Base-by-base conservation (phyloP, 2,113 vertebrate genomes). In the Arizona elegans region DNA sequence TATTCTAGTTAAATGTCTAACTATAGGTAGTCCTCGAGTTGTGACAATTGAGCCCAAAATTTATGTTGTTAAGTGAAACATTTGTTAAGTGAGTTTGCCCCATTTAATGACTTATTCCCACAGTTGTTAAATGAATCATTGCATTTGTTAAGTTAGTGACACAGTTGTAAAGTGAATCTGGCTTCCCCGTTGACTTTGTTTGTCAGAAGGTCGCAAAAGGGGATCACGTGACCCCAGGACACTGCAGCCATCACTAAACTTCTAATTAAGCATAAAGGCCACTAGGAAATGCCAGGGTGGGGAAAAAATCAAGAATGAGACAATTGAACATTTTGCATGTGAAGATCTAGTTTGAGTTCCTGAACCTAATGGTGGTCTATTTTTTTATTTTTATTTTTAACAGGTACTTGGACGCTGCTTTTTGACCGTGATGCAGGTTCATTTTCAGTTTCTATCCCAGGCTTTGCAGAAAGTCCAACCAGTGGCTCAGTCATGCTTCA, bases 371-470 rank as follows among this genome's bases (percentile, higher is more conserved):
- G n/a, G 47, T 94, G 90, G 94, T 92, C 53, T 95, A 0, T 92
- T 81, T 9, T 26, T 65, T 65, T 29, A 62, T 91, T 33, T 21
- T 95, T 70, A 95, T 87, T 94, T 96, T 91, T 50, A 1, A 1
- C 96, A 99, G 99, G 99, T 99, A 65, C 97, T 99, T 92, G 99
- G 99, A 81, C 98, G 99, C 90, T 99, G 99, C 96, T 99, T 99
- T 97, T 96, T 99, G 97, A 99, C 99, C 0, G 99, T 99, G 97
- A 98, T 99, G 98, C 99, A 99, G 97, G 99, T 99, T 95, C 99
- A 99, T 96, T 99, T 99, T 96, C 99, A 99, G 98, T 99, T 99
- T 97, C 97, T 99, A 93, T 99, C 99, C 1, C 99, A 99, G 88
- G 99, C 99, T 1, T 92, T 99, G 96, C 99, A 99, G 97, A 99